These are phyloP conservation scores for Prionailurus bengalensis DNA, from an alignment of 2,113 vertebrate genomes.

Conservation along the genomic window DNA sequence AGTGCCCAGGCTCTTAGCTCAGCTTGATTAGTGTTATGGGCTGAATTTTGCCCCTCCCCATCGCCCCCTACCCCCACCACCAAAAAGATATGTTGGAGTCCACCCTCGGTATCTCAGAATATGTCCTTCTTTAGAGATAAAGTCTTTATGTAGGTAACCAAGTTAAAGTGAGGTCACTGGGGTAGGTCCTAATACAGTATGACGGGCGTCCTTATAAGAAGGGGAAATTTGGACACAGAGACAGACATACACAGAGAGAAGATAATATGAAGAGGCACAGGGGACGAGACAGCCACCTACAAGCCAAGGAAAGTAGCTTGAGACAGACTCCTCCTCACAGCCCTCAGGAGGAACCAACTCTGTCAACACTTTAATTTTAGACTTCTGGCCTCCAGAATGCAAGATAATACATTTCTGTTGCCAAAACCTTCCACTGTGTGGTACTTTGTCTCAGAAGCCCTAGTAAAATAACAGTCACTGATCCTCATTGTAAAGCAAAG, in stretches of 20 bases:
- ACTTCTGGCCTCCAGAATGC: neutral
- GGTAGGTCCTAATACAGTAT: neutral
- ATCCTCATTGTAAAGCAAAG: neutral
- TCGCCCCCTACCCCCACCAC: too few relatives aligned
- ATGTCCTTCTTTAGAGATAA: neutral
- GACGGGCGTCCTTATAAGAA: neutral
- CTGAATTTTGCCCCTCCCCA: neutral
- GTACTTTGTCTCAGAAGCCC: neutral
- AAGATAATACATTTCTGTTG: neutral
- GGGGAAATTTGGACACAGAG: neutral
- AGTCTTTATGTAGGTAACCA: neutral
- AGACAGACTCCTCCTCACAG: neutral
- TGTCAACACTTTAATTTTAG: neutral
- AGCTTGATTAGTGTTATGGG: neutral
- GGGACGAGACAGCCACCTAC: neutral
- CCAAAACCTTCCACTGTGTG: neutral
- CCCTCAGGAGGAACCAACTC: neutral
- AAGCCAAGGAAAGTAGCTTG: neutral
- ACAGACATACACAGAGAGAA: neutral
- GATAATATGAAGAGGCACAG: neutral
- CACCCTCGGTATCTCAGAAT: neutral
- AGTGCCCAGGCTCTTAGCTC: neutral
- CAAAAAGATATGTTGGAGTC: neutral
- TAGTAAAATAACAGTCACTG: neutral
- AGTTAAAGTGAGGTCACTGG: neutral